Conservation (phyloP, 2,888 invertebrate genomes). For the Nipponacmea schrenckii region DNA sequence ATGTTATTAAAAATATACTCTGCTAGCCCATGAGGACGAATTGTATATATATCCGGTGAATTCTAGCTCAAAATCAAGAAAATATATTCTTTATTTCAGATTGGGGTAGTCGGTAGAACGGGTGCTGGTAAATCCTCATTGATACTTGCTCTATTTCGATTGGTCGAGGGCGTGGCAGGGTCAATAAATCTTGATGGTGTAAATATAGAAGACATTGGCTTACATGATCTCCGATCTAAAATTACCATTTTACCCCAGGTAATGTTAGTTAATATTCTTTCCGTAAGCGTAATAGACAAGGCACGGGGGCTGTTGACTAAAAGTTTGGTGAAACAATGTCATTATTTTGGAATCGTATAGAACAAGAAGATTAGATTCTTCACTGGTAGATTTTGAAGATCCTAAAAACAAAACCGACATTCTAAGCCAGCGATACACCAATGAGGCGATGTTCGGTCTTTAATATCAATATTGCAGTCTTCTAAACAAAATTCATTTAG, state of each 20-base stretch:
- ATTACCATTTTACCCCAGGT: slow-evolving; percentile 1
- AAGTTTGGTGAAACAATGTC: background rate
- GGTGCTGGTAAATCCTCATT: slow-evolving; percentile 29
- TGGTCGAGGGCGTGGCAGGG: slow-evolving; percentile 20
- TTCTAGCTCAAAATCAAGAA: too few species aligned
- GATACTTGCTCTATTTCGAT: slow-evolving; percentile 24
- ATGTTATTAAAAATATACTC: too few species aligned
- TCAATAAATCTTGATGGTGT: slow-evolving; percentile 20
- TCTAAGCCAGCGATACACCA: too few species aligned
- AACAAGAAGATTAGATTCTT: too few species aligned
- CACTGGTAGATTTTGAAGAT: too few species aligned
- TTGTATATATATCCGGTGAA: too few species aligned
- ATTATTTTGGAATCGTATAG: too few species aligned
- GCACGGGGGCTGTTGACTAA: background rate
- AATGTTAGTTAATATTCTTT: background rate
- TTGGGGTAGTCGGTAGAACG: slow-evolving; percentile 27
- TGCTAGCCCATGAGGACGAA: too few species aligned
- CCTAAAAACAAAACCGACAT: too few species aligned
- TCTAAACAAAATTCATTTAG: background rate
- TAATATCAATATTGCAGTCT: background rate
- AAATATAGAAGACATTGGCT: slow-evolving; percentile 12
- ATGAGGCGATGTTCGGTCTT: too few species aligned
- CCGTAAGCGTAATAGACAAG: background rate
- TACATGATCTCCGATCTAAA: slow-evolving; percentile 17
- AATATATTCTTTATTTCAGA: slow-evolving; percentile 6